Percentiles rank a stretch among this genome's conserved stretches.
Evolutionary conservation across 2,888 invertebrate genomes (phyloP).

Genomic region (Clepsis dumicolana): DNA sequence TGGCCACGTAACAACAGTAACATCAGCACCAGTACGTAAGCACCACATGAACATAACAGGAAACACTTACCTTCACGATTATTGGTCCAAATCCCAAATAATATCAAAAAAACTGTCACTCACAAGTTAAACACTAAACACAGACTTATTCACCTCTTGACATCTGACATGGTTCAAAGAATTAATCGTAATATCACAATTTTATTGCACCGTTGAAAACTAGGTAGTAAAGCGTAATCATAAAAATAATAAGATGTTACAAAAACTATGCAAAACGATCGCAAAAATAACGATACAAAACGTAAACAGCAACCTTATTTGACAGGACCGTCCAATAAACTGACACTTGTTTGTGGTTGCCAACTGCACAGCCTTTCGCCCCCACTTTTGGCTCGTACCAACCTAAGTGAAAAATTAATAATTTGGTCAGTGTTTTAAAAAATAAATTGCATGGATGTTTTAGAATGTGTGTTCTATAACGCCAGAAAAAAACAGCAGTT

Average conservation of each 20-base stretch:
- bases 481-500: neutral
- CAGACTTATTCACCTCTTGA: constrained; percentile 82
- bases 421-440: neutral
- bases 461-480: neutral
- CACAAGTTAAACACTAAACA: constrained; percentile 81
- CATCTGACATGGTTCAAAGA: constrained; percentile 80
- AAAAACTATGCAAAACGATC: constrained; percentile 83
- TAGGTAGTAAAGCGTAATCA: constrained; percentile 71
- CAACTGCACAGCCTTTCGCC: constrained; percentile 75
- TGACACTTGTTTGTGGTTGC: constrained; percentile 74
- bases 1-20: constrained; percentile 55
- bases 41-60: constrained; percentile 56
- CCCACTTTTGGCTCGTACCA: constrained; percentile 55
- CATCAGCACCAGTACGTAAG: constrained; percentile 48
- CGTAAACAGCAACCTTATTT: constrained; percentile 85
- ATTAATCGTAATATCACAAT: constrained; percentile 66
- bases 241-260: constrained; percentile 81
- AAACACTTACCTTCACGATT: constrained; percentile 81
- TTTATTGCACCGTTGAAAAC: constrained; percentile 69
- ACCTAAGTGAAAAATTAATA: constrained; percentile 48
- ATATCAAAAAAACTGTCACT: constrained; percentile 79
- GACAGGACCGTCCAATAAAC: constrained; percentile 81
- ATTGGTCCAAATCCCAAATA: constrained; percentile 82
- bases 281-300: constrained; percentile 84
- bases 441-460: neutral